Base-by-base conservation (phyloP, 23 tunicate species). In the Ciona savignyi region DNA sequence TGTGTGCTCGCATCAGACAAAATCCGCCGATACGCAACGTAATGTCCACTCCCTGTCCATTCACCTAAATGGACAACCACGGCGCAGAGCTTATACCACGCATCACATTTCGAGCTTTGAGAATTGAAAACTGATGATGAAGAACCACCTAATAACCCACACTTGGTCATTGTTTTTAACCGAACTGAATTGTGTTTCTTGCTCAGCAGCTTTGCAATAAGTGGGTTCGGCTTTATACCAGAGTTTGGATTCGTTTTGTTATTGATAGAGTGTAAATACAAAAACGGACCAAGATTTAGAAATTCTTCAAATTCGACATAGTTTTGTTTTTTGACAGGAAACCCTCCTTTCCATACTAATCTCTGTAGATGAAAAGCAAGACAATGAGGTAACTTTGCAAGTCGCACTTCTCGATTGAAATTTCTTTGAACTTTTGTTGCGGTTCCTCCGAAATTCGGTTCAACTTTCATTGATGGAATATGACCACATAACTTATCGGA, bases 321-420 rank as follows among this genome's bases (percentile, higher is more conserved):
- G 25, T 79, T 75, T 56, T 66, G 25, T 25, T 81, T 62, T 68
- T 85, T 90, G 19, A 67, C 71, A 25, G 97, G 97, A 31, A 64
- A 75, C 0, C 97, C 97, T 1, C 60, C 68, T 30, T 65, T 60
- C 97, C 97, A 90, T 0, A 77, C 83, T 1, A 90, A 68, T 11
- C 97, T 70, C 60, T 90, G 83, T 32, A 90, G 33, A 70, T 90
- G 97, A 62, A 90, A 79, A 76, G 90, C 83, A 30, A 90, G 63
- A 64, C 85, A 83, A 0, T 69, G 70, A 0, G 97, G 97, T 9
- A 74, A 32, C 34, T 84, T 84, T 0, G 70, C 72, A 34, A 90
- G 49, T 25, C 35, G 67, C 15, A 68, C 34, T 30, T 63, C 63
- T 32, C 66, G 78, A 27, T 9, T 32, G 51, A 73, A 21, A 73